Evolutionary conservation across 2,888 invertebrate genomes (phyloP), one percentile per base, ranked within the genome.

Genomic region (Pasiphila rectangulata): DNA sequence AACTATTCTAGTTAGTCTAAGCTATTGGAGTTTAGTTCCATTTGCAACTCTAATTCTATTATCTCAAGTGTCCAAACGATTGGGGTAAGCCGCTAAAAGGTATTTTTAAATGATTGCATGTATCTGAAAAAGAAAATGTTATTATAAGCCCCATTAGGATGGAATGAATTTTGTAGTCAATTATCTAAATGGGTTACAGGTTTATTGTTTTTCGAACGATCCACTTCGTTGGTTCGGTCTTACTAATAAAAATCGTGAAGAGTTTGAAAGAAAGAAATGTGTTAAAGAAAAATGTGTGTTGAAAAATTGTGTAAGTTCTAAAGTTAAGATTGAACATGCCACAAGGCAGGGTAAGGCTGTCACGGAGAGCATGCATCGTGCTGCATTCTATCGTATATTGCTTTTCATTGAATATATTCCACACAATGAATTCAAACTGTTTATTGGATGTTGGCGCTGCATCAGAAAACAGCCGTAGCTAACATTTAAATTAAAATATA

Each of bases 361-460:
- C 24, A 44, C 25, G 32, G 37, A 27, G 7, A 25, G 12, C 83
- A 83, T 83, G 81, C 82, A 67, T 64, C 83, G 76, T 81, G 81
- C 83, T 72, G 65, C 64, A 61, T 48, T 46, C 25, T 51, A 44
- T 43, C 55, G 56, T 60, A 71, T 71, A 77, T 77, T 83, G 76
- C 81, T 78, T 79, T 77, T 79, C 72, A 76, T 69, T 68, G 61
- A 17, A 5, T 27, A 13, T 7, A 39, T 23, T 12, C 15, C 5
- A 29, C 1, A 32, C 32, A 4, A 21, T 13, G 21, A 23, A 15
- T 21, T 7, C n/a, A n/a, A n/a, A n/a, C n/a, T n/a, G n/a, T n/a
- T n/a, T n/a, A n/a, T n/a, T n/a, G n/a, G n/a, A n/a, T n/a, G n/a
- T n/a, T n/a, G n/a, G n/a, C n/a, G n/a, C n/a, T n/a, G n/a, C n/a